Evolutionary conservation across 2,797 vertebrate genomes (phyloP).

Genomic region (Pseudochirops corinnae): DNA sequence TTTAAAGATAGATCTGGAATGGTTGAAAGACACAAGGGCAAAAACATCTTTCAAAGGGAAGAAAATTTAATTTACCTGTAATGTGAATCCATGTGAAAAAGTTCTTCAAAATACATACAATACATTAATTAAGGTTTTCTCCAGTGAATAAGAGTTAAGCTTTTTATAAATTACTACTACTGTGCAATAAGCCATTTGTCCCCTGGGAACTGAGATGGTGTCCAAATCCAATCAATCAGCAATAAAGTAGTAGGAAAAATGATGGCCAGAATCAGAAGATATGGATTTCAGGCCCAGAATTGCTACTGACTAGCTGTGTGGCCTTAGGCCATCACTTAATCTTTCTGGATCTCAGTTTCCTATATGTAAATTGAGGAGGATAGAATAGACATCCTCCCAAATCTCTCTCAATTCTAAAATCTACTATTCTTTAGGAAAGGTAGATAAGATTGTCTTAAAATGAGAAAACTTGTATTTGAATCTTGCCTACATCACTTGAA

Average conservation of each 20-base stretch:
- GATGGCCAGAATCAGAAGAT: background rate
- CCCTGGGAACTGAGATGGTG: background rate
- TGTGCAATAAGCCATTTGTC: background rate
- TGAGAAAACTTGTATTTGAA: too few relatives aligned
- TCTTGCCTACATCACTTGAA: too few relatives aligned
- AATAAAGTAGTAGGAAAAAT: background rate
- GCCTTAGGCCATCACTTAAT: too few relatives aligned
- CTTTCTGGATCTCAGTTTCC: too few relatives aligned
- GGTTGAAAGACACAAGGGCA: background rate
- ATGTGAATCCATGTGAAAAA: background rate
- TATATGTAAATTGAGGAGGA: too few relatives aligned
- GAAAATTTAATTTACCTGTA: background rate
- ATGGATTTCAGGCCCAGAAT: too few relatives aligned
- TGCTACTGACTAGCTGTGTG: too few relatives aligned
- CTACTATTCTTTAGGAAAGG: too few relatives aligned
- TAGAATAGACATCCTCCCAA: too few relatives aligned
- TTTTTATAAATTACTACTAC: constrained; percentile 13
- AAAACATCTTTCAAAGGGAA: background rate
- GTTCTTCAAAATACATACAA: background rate
- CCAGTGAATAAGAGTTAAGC: background rate
- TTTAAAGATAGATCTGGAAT: constrained; percentile 25
- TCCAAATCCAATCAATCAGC: background rate
- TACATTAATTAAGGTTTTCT: constrained; percentile 12
- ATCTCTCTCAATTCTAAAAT: too few relatives aligned
- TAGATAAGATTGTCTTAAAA: too few relatives aligned